Percentiles rank a stretch among this genome's conserved stretches.
Conservation (phyloP, 2,113 vertebrate species). For the Emberiza fucata region DNA sequence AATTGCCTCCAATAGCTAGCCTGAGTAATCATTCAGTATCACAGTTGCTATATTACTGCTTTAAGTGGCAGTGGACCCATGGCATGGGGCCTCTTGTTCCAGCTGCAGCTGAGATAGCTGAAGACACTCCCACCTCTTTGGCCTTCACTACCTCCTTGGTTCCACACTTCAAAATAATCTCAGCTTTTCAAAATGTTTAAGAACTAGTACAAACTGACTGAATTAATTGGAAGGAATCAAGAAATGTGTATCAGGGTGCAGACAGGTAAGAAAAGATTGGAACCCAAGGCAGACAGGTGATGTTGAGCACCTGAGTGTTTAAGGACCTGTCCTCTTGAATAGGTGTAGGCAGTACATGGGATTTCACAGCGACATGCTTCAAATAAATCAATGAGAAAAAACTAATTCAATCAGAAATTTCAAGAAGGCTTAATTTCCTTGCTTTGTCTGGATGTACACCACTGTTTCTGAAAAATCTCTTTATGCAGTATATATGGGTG, state of each 20-base stretch:
- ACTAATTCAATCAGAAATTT: background rate
- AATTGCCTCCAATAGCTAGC: background rate
- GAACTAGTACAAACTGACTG: background rate
- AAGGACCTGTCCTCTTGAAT: background rate
- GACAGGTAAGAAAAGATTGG: background rate
- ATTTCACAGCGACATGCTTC: background rate
- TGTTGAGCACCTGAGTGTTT: background rate
- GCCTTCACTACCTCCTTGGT: background rate
- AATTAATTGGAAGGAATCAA: background rate
- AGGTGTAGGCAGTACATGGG: background rate
- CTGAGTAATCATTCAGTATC: background rate
- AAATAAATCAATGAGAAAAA: background rate
- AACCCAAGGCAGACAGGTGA: background rate
- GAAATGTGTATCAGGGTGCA: background rate
- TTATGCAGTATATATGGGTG: background rate
- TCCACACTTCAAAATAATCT: background rate
- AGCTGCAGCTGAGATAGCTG: background rate
- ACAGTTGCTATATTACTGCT: background rate
- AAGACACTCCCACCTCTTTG: background rate
- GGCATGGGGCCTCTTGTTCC: background rate
- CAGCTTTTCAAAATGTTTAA: background rate
- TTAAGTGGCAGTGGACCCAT: background rate
- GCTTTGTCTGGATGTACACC: background rate
- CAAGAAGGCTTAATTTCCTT: background rate
- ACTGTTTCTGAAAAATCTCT: background rate